Conservation (phyloP, 1,140 invertebrate species). For the Drosophila auraria region DNA sequence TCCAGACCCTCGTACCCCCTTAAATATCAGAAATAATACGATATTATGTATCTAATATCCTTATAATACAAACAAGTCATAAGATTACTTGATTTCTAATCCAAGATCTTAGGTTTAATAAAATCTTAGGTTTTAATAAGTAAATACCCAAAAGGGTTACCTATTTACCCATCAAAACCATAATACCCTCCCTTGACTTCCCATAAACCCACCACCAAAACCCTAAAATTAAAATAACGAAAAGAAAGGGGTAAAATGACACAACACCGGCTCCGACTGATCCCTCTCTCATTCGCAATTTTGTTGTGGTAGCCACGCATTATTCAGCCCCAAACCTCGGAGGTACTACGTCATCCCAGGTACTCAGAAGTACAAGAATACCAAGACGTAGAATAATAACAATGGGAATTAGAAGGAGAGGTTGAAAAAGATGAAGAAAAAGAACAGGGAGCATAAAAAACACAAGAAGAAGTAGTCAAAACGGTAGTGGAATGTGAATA, state of each 20-base stretch:
- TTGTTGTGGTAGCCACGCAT: slow-evolving; percentile 43
- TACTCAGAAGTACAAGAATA: slow-evolving; percentile 38
- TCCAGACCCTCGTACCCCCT: too few relatives aligned
- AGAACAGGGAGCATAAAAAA: slow-evolving; percentile 16
- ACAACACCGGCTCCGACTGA: slow-evolving; percentile 17
- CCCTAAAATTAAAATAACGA: background rate
- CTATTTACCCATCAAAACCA: background rate
- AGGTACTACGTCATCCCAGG: slow-evolving; percentile 44
- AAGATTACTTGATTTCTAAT: background rate
- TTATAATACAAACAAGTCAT: background rate
- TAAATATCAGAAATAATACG: too few relatives aligned
- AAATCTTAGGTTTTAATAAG: too few relatives aligned
- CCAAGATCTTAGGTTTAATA: background rate
- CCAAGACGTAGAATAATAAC: slow-evolving; percentile 34
- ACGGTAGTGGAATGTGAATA: slow-evolving; percentile 23
- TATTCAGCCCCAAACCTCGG: slow-evolving; percentile 13
- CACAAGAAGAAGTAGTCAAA: slow-evolving; percentile 14
- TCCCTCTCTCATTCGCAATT: slow-evolving; percentile 35
- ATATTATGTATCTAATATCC: background rate
- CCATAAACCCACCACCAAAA: slow-evolving; percentile 5
- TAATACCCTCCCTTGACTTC: background rate
- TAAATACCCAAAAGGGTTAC: background rate
- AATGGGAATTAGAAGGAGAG: slow-evolving; percentile 27
- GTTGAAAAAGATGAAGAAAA: slow-evolving; percentile 1
- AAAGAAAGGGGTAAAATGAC: slow-evolving; percentile 17